These are phyloP conservation scores for Hylaeus anthracinus DNA, from an alignment of 1,140 invertebrate genomes.

Conservation along the genomic window DNA sequence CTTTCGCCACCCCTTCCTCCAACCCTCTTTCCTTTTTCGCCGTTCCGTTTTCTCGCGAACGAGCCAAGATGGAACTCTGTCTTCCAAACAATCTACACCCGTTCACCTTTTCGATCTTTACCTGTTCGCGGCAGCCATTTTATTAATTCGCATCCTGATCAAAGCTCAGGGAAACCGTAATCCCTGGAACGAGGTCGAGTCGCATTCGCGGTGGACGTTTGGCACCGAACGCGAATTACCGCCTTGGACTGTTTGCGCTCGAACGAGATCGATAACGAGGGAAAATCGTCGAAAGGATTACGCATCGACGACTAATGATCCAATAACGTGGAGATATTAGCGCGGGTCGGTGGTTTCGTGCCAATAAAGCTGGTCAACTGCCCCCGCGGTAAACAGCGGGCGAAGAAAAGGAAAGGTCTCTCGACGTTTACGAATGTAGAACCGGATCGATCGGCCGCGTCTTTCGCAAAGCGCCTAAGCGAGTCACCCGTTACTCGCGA, in stretches of 20 bases:
- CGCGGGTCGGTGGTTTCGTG: conserved; percentile 2
- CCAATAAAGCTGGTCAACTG: conserved; percentile 68
- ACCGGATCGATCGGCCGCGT: conserved; percentile 35
- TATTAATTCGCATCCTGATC: no score
- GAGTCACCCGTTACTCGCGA: conserved; percentile 26
- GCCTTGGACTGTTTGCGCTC: no score
- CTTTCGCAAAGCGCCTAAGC: conserved; percentile 20
- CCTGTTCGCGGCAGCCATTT: no score
- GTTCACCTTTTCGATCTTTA: no score
- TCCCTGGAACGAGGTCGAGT: no score
- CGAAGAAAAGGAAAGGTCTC: neutral
- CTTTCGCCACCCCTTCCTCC: neutral
- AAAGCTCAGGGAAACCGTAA: no score
- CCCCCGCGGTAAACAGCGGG: neutral
- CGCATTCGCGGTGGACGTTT: no score
- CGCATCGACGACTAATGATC: conserved; percentile 51
- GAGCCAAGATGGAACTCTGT: no score
- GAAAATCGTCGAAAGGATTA: neutral
- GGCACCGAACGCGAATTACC: no score
- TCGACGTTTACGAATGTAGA: conserved; percentile 25
- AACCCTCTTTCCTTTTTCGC: neutral
- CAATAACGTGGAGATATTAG: conserved; percentile 43
- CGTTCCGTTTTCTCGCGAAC: conserved; percentile 9
- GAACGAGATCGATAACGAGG: neutral
- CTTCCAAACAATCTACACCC: no score